A percentile compares a stretch with the other conserved stretches of the same genome.
Conservation (phyloP, 30 jellyfish, hydroid and myxozoan species). For the Cassiopea xamachana region DNA sequence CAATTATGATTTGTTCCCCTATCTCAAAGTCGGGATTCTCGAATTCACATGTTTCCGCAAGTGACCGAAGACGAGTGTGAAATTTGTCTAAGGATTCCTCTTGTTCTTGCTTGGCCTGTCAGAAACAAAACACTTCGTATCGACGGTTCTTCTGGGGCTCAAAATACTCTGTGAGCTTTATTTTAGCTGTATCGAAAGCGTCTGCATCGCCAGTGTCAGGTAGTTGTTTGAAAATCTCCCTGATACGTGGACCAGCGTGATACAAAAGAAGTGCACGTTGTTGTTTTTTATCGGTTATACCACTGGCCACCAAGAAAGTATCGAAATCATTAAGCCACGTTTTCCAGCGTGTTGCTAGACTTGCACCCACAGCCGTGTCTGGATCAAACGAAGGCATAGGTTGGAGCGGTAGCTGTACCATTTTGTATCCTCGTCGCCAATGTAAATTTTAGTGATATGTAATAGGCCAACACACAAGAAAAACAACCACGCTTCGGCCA, state of each 20-base stretch:
- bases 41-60: constrained; percentile 30
- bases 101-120: constrained; percentile 2
- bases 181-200: constrained; percentile 1
- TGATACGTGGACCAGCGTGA: constrained; percentile 39
- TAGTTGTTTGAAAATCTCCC: constrained; percentile 23
- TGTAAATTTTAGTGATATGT: neutral
- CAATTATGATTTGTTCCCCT: neutral
- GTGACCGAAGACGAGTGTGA: constrained; percentile 15
- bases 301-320: constrained; percentile 10
- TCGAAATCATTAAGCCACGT: constrained; percentile 20
- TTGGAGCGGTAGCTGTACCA: neutral
- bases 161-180: constrained; percentile 14
- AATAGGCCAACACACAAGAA: neutral
- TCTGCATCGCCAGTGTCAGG: constrained; percentile 18
- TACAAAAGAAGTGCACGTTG: constrained; percentile 22
- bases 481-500: neutral
- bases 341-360: constrained; percentile 31
- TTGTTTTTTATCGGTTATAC: neutral
- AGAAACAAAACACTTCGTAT: constrained; percentile 28
- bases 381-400: constrained; percentile 8
- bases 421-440: constrained; percentile 7
- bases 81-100: constrained; percentile 9
- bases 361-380: constrained; percentile 3
- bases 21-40: constrained; percentile 14
- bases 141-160: constrained; percentile 29